These are phyloP conservation scores for Tetramorium simillimum DNA, from an alignment of 1,140 invertebrate genomes.

Conservation along the genomic window DNA sequence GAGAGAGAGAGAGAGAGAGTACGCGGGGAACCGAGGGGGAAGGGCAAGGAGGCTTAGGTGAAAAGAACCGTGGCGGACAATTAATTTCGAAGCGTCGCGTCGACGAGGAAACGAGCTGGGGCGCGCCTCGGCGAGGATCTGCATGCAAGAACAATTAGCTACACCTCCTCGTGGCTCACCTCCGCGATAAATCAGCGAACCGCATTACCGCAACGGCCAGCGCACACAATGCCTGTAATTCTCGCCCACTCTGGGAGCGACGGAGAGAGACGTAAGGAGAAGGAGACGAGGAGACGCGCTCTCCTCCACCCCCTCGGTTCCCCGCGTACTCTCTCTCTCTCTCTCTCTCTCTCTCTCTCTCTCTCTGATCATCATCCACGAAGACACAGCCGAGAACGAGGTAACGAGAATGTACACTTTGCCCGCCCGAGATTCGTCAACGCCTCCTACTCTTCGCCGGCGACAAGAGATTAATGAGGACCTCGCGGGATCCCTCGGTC, in stretches of 20 bases:
- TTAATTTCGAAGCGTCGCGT: constrained; percentile 78
- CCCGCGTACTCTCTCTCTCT: too few relatives aligned
- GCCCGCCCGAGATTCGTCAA: constrained; percentile 44
- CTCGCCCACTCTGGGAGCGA: constrained; percentile 79
- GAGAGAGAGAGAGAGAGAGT: too few relatives aligned
- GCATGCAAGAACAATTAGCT: constrained; percentile 84
- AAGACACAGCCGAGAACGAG: constrained; percentile 63
- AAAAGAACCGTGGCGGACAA: constrained; percentile 66
- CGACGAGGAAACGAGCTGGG: constrained; percentile 66
- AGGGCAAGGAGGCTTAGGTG: neutral
- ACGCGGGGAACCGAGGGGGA: too few relatives aligned
- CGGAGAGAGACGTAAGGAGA: constrained; percentile 46
- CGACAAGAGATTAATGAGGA: constrained; percentile 41
- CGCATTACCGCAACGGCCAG: constrained; percentile 81
- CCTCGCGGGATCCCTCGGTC: constrained; percentile 41
- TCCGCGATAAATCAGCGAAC: constrained; percentile 81
- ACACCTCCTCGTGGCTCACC: constrained; percentile 82
- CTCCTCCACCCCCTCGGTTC: neutral
- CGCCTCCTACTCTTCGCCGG: constrained; percentile 35
- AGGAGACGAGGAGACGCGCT: neutral
- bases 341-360: neutral
- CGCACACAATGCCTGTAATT: constrained; percentile 82
- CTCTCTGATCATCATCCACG: constrained; percentile 62
- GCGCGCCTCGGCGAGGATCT: constrained; percentile 76
- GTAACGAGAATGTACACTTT: constrained; percentile 64